These are phyloP conservation scores for Lithophane leautieri DNA, from an alignment of 2,888 invertebrate genomes.

Conservation along the genomic window DNA sequence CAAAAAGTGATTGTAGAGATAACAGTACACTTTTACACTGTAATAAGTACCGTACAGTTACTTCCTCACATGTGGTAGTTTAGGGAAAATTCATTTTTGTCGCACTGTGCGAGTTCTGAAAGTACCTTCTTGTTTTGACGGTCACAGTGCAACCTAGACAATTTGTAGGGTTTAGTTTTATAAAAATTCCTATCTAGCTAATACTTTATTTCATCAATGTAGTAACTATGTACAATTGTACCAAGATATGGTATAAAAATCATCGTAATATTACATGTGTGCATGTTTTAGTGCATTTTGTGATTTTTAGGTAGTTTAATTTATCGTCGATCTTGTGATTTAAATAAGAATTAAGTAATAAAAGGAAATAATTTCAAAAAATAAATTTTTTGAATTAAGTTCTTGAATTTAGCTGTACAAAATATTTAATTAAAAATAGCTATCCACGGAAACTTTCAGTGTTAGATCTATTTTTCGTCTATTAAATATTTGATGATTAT, in stretches of 20 bases:
- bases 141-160: constrained; percentile 77
- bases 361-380: constrained; percentile 80
- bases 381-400: constrained; percentile 63
- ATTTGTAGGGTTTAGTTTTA: constrained; percentile 81
- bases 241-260: constrained; percentile 87
- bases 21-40: constrained; percentile 76
- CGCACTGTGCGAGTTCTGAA: constrained; percentile 72
- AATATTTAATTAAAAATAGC: constrained; percentile 64
- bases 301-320: constrained; percentile 90
- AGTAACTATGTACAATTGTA: constrained; percentile 84
- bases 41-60: constrained; percentile 82
- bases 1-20: constrained; percentile 83
- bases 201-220: constrained; percentile 80
- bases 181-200: constrained; percentile 74
- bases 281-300: constrained; percentile 91
- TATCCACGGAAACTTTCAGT: constrained; percentile 68
- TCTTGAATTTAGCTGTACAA: constrained; percentile 70
- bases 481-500: constrained; percentile 64
- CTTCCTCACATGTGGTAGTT: constrained; percentile 81
- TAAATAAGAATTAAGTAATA: constrained; percentile 85
- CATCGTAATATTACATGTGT: constrained; percentile 87
- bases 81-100: constrained; percentile 66
- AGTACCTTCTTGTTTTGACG: constrained; percentile 66
- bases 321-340: constrained; percentile 90
- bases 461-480: constrained; percentile 71